Evolutionary conservation across 2,797 vertebrate species (phyloP).

Genomic region (Sebastes itinus): DNA sequence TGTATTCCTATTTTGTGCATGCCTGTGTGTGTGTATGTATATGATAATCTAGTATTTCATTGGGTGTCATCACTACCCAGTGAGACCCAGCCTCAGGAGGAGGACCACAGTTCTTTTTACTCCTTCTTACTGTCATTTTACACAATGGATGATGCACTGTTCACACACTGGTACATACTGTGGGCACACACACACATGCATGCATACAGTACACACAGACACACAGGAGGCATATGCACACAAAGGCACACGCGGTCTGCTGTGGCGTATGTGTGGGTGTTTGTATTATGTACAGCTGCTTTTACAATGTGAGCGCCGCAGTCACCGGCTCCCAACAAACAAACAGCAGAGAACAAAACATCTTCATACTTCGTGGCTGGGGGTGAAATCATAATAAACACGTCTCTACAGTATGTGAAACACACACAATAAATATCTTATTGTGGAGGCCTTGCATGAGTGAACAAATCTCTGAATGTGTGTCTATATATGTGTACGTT

Average conservation of each 20-base stretch:
- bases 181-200: not conserved
- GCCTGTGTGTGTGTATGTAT: not conserved
- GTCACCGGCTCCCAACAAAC: slow-evolving; percentile 13
- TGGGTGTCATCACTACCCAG: slow-evolving; percentile 50
- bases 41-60: slow-evolving; percentile 46
- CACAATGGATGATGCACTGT: slow-evolving; percentile 13
- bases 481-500: not conserved
- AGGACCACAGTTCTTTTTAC: not conserved
- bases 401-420: not conserved
- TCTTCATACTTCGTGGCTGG: slow-evolving; percentile 6
- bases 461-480: not conserved
- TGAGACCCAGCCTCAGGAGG: slow-evolving; percentile 21
- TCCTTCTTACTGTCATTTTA: not conserved
- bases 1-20: not conserved
- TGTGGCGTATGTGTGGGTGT: slow-evolving; percentile 28
- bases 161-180: not conserved
- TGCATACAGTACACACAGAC: not conserved
- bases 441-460: not conserved
- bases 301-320: not conserved
- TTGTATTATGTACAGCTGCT: not conserved
- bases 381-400: not conserved
- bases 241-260: not conserved
- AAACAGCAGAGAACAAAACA: slow-evolving; percentile 16
- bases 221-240: not conserved
- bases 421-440: not conserved